These are phyloP conservation scores for Eupithecia abbreviata DNA, from an alignment of 2,888 invertebrate genomes.

Conservation along the genomic window DNA sequence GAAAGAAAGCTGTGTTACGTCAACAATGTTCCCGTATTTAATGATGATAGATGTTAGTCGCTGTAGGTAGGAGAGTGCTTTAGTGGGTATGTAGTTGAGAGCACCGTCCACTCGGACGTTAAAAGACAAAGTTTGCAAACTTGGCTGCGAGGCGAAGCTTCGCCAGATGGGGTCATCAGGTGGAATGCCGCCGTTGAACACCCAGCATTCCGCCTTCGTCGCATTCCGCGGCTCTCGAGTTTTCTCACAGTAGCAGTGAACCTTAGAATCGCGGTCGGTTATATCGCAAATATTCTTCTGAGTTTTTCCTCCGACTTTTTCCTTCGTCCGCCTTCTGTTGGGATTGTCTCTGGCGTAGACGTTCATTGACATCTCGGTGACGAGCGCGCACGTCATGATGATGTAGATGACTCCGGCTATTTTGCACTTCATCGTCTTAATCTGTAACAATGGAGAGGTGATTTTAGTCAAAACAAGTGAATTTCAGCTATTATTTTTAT, in stretches of 20 bases:
- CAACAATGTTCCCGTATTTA: constrained; percentile 88
- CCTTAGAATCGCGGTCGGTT: constrained; percentile 81
- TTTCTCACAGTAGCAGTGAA: constrained; percentile 88
- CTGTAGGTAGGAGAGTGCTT: constrained; percentile 86
- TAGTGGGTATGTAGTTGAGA: constrained; percentile 88
- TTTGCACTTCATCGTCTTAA: constrained; percentile 70
- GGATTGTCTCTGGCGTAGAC: constrained; percentile 74
- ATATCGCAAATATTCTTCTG: constrained; percentile 84
- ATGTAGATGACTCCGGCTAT: constrained; percentile 73
- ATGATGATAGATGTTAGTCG: constrained; percentile 87
- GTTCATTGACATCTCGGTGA: constrained; percentile 78
- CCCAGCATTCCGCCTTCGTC: constrained; percentile 90
- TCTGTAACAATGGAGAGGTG: constrained; percentile 74
- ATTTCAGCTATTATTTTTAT: not conserved
- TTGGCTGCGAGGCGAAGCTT: constrained; percentile 88
- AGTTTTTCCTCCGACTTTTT: constrained; percentile 73
- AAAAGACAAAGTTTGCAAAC: constrained; percentile 88
- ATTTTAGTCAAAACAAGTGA: constrained; percentile 34
- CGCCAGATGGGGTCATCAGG: constrained; percentile 89
- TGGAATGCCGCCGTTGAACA: constrained; percentile 87
- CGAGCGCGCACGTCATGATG: constrained; percentile 73
- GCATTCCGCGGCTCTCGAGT: constrained; percentile 82
- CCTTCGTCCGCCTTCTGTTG: constrained; percentile 75
- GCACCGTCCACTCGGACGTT: constrained; percentile 88
- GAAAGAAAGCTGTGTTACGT: constrained; percentile 88